Conservation (phyloP, 1,140 invertebrate species). For the Babylonia areolata region DNA sequence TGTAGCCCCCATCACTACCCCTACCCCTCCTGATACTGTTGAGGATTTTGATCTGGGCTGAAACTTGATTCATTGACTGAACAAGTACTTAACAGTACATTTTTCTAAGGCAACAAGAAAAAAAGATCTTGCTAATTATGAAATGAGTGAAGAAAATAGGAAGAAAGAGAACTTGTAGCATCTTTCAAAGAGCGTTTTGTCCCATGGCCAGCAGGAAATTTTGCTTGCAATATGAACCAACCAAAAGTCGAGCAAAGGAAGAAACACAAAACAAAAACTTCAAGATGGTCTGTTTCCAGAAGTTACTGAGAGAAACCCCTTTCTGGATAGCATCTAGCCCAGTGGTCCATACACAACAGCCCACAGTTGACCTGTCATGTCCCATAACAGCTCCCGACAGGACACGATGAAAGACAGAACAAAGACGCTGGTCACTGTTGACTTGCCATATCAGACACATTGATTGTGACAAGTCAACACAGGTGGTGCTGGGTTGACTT, state of each 20-base stretch:
- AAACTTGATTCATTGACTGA: background rate
- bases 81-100: background rate
- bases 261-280: background rate
- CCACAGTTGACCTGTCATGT: background rate
- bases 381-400: background rate
- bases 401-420: background rate
- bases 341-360: slow-evolving; percentile 32
- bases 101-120: too few species aligned
- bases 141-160: background rate
- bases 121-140: background rate
- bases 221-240: background rate
- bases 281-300: background rate
- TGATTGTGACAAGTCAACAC: background rate
- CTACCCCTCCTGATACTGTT: background rate
- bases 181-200: too few species aligned
- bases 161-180: background rate
- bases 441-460: background rate
- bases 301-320: background rate
- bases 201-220: too few species aligned
- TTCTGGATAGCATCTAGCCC: background rate
- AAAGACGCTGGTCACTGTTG: background rate
- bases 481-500: slow-evolving; percentile 24
- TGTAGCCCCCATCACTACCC: background rate
- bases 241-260: background rate
- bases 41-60: too few species aligned